A percentile compares a stretch with the other conserved stretches of the same genome.
Conservation (phyloP, 2,113 vertebrate species). For the Centropus bengalensis region DNA sequence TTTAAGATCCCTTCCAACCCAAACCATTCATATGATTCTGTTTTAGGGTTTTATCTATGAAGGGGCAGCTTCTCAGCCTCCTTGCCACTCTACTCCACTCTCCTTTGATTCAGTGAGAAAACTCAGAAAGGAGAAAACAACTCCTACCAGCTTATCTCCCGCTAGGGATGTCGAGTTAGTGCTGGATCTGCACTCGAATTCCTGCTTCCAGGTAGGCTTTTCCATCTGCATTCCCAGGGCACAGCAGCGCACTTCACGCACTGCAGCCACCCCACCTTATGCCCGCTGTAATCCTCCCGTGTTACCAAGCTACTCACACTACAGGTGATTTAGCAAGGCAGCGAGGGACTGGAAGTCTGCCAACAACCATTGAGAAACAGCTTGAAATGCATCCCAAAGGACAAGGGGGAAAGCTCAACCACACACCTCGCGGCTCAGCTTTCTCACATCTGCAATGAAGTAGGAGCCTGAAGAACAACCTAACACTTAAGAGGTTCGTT, state of each 20-base stretch:
- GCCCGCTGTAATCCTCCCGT: background rate
- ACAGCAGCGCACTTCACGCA: background rate
- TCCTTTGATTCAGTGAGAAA: background rate
- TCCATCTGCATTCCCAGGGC: background rate
- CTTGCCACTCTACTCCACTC: background rate
- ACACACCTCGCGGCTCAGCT: background rate
- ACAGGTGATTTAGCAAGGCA: conserved; percentile 50
- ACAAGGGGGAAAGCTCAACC: background rate
- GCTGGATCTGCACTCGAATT: background rate
- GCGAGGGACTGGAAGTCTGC: conserved; percentile 39
- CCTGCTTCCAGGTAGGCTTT: background rate
- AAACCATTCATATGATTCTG: too few species aligned
- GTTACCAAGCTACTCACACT: conserved; percentile 24
- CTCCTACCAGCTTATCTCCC: background rate
- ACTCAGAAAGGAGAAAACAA: background rate
- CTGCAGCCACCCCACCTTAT: background rate
- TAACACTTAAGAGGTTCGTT: background rate
- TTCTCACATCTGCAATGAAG: background rate
- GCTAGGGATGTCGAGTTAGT: background rate
- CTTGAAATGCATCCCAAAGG: conserved; percentile 26
- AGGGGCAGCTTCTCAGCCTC: background rate
- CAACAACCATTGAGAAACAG: conserved; percentile 57
- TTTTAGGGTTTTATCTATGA: background rate
- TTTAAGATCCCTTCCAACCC: too few species aligned
- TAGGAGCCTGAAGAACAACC: background rate